A percentile compares a stretch with the other conserved stretches of the same genome.
phyloP scores from a whole-genome alignment of 2,888 invertebrate genomes.

The Acleris literana region DNA sequence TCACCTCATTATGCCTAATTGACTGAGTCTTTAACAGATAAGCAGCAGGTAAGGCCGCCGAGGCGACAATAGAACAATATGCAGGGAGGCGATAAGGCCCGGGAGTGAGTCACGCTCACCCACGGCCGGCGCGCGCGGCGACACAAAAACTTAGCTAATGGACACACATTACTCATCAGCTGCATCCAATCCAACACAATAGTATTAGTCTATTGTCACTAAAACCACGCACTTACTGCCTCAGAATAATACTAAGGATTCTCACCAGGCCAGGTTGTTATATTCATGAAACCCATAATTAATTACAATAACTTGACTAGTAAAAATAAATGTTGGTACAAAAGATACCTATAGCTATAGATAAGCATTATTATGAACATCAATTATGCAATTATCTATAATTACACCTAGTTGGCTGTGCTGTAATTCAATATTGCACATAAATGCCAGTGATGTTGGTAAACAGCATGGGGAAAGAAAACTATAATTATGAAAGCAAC shows the following conservation, averaged over 20 bases:
- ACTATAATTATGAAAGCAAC: too few species aligned
- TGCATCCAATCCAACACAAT: constrained; percentile 11
- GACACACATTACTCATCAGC: constrained; percentile 25
- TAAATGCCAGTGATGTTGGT: constrained; percentile 1
- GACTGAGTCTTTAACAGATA: too few species aligned
- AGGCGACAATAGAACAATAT: too few species aligned
- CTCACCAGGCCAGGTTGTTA: neutral
- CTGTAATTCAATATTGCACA: constrained; percentile 16
- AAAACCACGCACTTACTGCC: neutral
- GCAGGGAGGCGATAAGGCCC: too few species aligned
- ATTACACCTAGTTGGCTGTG: neutral
- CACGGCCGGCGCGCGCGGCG: neutral
- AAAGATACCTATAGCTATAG: constrained; percentile 1
- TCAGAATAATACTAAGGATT: neutral
- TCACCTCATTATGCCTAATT: too few species aligned
- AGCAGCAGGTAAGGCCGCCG: too few species aligned
- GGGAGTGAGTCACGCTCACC: neutral
- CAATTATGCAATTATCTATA: constrained; percentile 33
- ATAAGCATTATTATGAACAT: constrained; percentile 19
- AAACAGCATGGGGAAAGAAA: neutral
- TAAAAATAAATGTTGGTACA: too few species aligned
- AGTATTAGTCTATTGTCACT: neutral
- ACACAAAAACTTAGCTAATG: constrained; percentile 21
- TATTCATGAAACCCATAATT: neutral
- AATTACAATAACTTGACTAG: too few species aligned